phyloP scores from a whole-genome alignment of 2,888 invertebrate species.

The Vannuccia rotundouncinata region DNA sequence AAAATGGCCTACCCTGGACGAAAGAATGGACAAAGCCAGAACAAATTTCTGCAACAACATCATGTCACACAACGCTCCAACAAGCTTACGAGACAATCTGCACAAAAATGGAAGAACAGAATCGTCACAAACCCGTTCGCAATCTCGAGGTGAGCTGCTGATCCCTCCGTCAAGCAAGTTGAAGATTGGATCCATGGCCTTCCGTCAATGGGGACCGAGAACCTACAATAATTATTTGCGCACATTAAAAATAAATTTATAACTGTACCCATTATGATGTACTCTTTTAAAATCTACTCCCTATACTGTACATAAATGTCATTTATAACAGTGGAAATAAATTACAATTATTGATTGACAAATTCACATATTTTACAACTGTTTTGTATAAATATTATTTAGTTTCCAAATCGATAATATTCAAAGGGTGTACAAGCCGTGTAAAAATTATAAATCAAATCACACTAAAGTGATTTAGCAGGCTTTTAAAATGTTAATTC shows the following conservation, averaged over 20 bases:
- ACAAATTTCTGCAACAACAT: background rate
- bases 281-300: too few relatives aligned
- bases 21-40: constrained; percentile 19
- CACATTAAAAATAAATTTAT: background rate
- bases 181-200: constrained; percentile 17
- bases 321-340: too few relatives aligned
- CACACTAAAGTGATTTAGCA: too few relatives aligned
- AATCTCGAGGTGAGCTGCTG: constrained; percentile 13
- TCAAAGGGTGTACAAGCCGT: too few relatives aligned
- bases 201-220: constrained; percentile 12
- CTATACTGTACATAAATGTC: too few relatives aligned
- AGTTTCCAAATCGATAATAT: too few relatives aligned
- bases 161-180: constrained; percentile 20
- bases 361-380: too few relatives aligned
- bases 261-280: too few relatives aligned
- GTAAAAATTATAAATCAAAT: too few relatives aligned
- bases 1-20: constrained; percentile 26
- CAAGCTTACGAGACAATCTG: constrained; percentile 1
- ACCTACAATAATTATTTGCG: background rate
- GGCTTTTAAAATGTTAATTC: too few relatives aligned
- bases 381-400: too few relatives aligned
- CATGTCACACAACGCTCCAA: constrained; percentile 2
- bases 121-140: background rate
- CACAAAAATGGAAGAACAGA: constrained; percentile 15
- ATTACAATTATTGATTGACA: too few relatives aligned